These are phyloP conservation scores for Spodoptera exigua DNA, from an alignment of 2,888 invertebrate genomes.

Conservation along the genomic window DNA sequence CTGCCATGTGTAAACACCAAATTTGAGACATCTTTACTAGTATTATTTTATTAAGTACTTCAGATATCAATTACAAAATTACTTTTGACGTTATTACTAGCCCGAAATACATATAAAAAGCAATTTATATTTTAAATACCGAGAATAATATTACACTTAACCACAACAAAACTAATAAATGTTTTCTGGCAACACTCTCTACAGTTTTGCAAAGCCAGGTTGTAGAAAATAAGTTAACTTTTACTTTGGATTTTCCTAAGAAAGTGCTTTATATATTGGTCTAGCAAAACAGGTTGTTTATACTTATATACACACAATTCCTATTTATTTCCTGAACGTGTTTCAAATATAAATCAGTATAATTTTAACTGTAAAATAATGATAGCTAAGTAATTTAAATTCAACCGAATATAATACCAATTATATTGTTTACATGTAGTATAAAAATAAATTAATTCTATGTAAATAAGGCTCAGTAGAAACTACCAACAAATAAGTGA, in stretches of 20 bases:
- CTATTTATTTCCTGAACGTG: too few species aligned
- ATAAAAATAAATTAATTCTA: too few species aligned
- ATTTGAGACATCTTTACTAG: too few species aligned
- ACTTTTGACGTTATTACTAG: too few species aligned
- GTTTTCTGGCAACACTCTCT: slow-evolving; percentile 38
- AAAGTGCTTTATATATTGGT: slow-evolving; percentile 43
- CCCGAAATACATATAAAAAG: neutral
- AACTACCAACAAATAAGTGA: too few species aligned
- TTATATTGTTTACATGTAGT: neutral
- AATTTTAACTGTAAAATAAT: too few species aligned
- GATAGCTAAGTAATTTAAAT: neutral
- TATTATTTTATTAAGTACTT: too few species aligned
- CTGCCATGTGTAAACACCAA: too few species aligned
- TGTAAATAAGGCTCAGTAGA: too few species aligned
- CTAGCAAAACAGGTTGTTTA: slow-evolving; percentile 28
- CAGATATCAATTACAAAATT: too few species aligned
- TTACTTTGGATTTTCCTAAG: slow-evolving; percentile 49
- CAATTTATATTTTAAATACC: slow-evolving; percentile 33
- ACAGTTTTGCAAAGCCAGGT: slow-evolving; percentile 45
- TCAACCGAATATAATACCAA: neutral
- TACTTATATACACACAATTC: too few species aligned
- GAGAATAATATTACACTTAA: slow-evolving; percentile 16
- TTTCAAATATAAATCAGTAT: too few species aligned
- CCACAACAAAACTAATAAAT: slow-evolving; percentile 42
- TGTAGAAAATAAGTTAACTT: slow-evolving; percentile 42